Evolutionary conservation across 2,113 vertebrate genomes (phyloP).

Genomic region (Micronycteris hirsuta): DNA sequence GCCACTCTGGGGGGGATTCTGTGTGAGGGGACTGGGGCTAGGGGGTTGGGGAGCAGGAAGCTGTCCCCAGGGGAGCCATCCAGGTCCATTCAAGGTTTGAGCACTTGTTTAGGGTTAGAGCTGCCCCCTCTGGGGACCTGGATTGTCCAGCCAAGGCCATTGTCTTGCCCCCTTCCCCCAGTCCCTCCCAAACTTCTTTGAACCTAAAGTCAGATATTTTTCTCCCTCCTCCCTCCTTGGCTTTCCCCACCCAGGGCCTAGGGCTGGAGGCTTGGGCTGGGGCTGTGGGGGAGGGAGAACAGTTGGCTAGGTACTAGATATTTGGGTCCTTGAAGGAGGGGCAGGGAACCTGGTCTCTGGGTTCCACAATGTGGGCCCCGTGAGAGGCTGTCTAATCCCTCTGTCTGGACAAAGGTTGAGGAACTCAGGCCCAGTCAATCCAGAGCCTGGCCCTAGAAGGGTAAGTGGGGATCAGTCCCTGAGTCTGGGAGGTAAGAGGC

Average conservation of each 20-base stretch:
- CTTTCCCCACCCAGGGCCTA: constrained; percentile 54
- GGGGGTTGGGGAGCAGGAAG: constrained; percentile 70
- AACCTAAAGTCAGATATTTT: constrained; percentile 67
- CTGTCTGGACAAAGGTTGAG: neutral
- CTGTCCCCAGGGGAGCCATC: constrained; percentile 76
- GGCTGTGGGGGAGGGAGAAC: constrained; percentile 13
- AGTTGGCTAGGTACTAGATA: neutral
- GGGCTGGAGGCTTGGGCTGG: constrained; percentile 10
- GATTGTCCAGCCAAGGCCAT: constrained; percentile 74
- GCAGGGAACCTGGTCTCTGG: neutral
- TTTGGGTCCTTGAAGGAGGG: neutral
- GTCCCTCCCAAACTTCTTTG: constrained; percentile 67
- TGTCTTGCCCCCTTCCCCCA: constrained; percentile 67
- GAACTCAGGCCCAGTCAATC: neutral
- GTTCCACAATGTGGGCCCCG: neutral
- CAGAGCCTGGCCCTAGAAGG: neutral
- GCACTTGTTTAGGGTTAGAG: constrained; percentile 74
- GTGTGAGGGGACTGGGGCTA: constrained; percentile 11
- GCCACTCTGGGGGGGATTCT: neutral
- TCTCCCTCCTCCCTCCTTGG: neutral
- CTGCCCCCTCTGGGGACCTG: constrained; percentile 72
- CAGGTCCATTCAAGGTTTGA: constrained; percentile 70
- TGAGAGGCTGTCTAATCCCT: neutral
- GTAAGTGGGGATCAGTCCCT: neutral
- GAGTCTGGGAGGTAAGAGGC: neutral